phyloP scores from a whole-genome alignment of 1,140 invertebrate genomes.

The Drosophila ambigua region DNA sequence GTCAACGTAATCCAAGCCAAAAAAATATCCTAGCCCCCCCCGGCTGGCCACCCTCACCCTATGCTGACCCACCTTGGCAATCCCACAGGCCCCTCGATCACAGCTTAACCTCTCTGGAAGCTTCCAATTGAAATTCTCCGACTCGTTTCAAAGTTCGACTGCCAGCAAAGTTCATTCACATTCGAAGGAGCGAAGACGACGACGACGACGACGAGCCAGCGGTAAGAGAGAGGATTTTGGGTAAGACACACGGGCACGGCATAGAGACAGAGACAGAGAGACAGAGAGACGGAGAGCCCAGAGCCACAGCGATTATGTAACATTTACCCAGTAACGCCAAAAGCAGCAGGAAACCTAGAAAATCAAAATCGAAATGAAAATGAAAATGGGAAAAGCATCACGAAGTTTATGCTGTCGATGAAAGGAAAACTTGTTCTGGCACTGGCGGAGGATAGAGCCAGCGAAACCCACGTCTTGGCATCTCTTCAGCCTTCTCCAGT shows the following conservation, averaged over 20 bases:
- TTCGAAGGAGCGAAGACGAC: constrained; percentile 1
- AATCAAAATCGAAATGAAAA: constrained; percentile 69
- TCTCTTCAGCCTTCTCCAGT: constrained; percentile 29
- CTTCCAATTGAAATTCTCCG: constrained; percentile 31
- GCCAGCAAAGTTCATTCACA: constrained; percentile 34
- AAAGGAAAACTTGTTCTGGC: constrained; percentile 65
- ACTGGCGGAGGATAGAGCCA: not conserved
- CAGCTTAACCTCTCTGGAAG: constrained; percentile 13
- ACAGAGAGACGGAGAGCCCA: not conserved
- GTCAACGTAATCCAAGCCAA: too few species aligned
- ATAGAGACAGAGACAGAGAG: not conserved
- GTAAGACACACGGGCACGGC: constrained; percentile 17
- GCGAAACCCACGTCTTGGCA: too few species aligned
- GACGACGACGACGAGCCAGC: not conserved
- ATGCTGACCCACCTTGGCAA: constrained; percentile 3
- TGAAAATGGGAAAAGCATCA: constrained; percentile 54
- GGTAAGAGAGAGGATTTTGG: not conserved
- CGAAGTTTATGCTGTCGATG: constrained; percentile 59
- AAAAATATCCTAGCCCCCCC: not conserved
- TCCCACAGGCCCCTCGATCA: not conserved
- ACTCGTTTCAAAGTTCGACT: constrained; percentile 34
- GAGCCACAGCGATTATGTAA: constrained; percentile 63
- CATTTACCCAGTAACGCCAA: constrained; percentile 78
- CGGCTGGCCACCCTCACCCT: not conserved
- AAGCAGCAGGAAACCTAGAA: constrained; percentile 81